Evolutionary conservation across 1,140 invertebrate species (phyloP), one percentile per base, ranked within the genome.

Genomic region (Campoletis sonorensis): DNA sequence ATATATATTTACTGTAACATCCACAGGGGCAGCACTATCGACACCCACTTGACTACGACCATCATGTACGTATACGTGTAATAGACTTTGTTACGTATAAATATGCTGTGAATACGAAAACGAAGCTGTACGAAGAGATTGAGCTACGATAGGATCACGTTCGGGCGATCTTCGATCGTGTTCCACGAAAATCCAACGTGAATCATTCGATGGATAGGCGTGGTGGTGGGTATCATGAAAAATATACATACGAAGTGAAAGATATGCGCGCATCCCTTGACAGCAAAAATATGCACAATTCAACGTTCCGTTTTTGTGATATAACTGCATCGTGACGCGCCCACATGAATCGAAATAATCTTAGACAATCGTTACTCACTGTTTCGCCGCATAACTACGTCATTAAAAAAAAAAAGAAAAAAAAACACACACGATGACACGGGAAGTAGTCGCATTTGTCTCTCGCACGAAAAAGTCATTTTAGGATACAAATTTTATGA

Each of bases 131-230:
- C 40, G 7, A 27, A 7, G 61, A 64, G 61, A 64, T 64, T 64
- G n/a, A 23, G 23, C 27, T 27, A 26, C 21, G 61, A 64, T 64
- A 64, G n/a, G 61, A 64, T 64, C 23, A 64, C 23, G 23, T 64
- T 64, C 23, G 61, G 27, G 27, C 61, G 61, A 64, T 64, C 61
- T 64, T 64, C 23, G 61, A 64, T 64, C 61, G 61, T 64, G 61
- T 64, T 23, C 61, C 23, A 27, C 61, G 21, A 26, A 64, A 21
- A 23, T 23, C 21, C 61, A 16, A 64, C 61, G 15, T 64, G 61
- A 64, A 64, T 64, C 61, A 64, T 27, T 64, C 23, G n/a, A 0
- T 26, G 61, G 61, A 64, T 23, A 64, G 61, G 23, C 61, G 61
- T 23, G 5, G 61, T 27, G 61, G 54, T 13, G 54, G 21, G 61